A percentile compares a stretch with the other conserved stretches of the same genome.
phyloP scores from a whole-genome alignment of 2,113 vertebrate species.

The Brienomyrus brachyistius region DNA sequence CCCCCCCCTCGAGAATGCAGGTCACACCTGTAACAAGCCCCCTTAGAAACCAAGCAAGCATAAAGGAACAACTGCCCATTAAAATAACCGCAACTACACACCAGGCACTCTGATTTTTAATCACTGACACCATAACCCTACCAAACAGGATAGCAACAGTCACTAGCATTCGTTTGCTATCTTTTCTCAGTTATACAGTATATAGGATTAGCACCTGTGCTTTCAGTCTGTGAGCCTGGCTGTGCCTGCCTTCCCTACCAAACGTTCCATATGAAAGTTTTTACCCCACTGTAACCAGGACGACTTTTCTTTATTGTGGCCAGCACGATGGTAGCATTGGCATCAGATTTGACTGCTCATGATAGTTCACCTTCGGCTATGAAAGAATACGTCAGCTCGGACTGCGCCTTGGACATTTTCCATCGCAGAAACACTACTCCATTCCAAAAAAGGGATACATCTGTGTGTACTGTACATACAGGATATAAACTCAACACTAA shows the following conservation, averaged over 20 bases:
- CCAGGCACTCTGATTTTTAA: neutral
- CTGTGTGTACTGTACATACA: neutral
- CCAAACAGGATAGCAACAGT: neutral
- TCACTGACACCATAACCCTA: neutral
- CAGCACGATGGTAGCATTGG: neutral
- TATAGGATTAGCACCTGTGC: neutral
- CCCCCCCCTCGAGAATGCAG: conserved; percentile 18
- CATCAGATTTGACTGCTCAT: neutral
- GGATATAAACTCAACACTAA: neutral
- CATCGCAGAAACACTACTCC: neutral
- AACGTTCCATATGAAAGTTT: neutral
- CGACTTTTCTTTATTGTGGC: neutral
- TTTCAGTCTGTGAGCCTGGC: neutral
- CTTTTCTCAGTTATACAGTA: neutral
- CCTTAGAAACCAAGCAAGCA: conserved; percentile 23
- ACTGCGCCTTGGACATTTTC: neutral
- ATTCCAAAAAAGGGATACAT: neutral
- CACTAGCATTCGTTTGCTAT: neutral
- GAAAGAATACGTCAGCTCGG: neutral
- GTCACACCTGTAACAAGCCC: conserved; percentile 33
- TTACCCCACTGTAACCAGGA: neutral
- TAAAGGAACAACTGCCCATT: conserved; percentile 1
- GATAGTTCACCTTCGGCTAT: neutral
- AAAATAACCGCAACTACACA: conserved; percentile 27
- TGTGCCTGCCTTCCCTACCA: neutral